A percentile compares a stretch with the other conserved stretches of the same genome.
phyloP scores from a whole-genome alignment of 2,888 invertebrate genomes.

The Hypsopygia costalis region DNA sequence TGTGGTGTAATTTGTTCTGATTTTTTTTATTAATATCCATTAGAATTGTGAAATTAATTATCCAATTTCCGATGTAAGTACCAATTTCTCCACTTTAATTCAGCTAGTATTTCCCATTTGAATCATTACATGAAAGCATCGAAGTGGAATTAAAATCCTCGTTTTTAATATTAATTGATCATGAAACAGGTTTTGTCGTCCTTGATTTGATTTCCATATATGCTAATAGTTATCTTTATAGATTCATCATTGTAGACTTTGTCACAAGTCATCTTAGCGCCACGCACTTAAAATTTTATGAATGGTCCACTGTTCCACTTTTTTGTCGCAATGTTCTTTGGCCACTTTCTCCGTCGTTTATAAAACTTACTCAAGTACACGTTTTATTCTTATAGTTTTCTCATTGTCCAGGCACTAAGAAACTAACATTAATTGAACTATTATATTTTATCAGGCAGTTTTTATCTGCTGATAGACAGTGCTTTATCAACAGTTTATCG shows the following conservation, averaged over 20 bases:
- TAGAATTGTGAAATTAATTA: conserved; percentile 18
- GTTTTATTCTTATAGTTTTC: too few species aligned
- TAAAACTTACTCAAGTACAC: background rate
- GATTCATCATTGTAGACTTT: conserved; percentile 3
- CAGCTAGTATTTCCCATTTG: background rate
- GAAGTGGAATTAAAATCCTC: conserved; percentile 17
- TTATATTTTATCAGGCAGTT: conserved; percentile 10
- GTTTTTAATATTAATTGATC: conserved; percentile 37
- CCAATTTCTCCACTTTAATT: background rate
- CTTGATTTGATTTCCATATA: conserved; percentile 51
- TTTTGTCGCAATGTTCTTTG: conserved; percentile 9
- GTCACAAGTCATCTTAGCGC: background rate
- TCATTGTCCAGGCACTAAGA: background rate
- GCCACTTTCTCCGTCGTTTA: conserved; percentile 16
- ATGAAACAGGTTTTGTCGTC: conserved; percentile 58
- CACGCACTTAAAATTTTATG: conserved; percentile 1
- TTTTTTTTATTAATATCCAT: conserved; percentile 21
- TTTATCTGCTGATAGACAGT: conserved; percentile 29
- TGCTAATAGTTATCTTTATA: conserved; percentile 29
- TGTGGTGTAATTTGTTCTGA: conserved; percentile 30
- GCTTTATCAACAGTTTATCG: conserved; percentile 13
- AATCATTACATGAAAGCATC: background rate
- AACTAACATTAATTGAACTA: background rate
- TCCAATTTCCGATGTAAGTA: conserved; percentile 28
- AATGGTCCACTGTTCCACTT: conserved; percentile 18